A percentile compares a stretch with the other conserved stretches of the same genome.
phyloP scores from a whole-genome alignment of 2,113 vertebrate genomes.

The Anolis sagrei region DNA sequence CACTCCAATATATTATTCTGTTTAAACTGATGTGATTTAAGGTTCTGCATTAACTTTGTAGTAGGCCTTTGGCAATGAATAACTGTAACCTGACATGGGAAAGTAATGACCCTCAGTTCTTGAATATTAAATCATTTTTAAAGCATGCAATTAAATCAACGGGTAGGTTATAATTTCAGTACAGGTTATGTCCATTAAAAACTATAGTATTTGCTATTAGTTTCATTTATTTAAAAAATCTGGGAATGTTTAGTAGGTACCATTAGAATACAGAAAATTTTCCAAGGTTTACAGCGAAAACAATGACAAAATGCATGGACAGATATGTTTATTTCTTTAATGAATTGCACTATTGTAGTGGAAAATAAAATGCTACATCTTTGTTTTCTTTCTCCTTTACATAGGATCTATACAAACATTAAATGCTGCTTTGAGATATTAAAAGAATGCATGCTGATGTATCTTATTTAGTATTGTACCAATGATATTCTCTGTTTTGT shows the following conservation, averaged over 20 bases:
- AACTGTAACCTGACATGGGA: not conserved
- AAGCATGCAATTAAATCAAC: conserved; percentile 48
- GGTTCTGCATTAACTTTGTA: not conserved
- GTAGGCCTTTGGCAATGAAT: not conserved
- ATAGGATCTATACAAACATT: not conserved
- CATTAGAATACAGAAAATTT: conserved; percentile 45
- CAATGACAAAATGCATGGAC: conserved; percentile 50
- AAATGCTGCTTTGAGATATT: conserved; percentile 52
- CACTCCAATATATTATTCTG: not conserved
- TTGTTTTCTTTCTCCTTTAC: conserved; percentile 51
- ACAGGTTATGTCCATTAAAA: conserved; percentile 54
- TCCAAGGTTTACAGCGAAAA: conserved; percentile 44
- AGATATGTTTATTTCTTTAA: conserved; percentile 53
- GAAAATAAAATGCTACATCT: conserved; percentile 57
- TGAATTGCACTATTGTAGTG: conserved; percentile 56
- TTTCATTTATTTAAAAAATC: conserved; percentile 10
- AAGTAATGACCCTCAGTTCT: not conserved
- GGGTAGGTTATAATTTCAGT: conserved; percentile 61
- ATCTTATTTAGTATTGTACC: conserved; percentile 69
- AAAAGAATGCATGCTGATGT: conserved; percentile 55
- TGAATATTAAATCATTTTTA: conserved; percentile 43
- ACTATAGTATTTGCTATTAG: not conserved
- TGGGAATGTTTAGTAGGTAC: conserved; percentile 43
- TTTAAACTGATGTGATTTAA: not conserved
- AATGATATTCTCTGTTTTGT: not conserved